A percentile compares a stretch with the other conserved stretches of the same genome.
Evolutionary conservation across 1,140 invertebrate species (phyloP).

Genomic region (Matsumurasca onukii): DNA sequence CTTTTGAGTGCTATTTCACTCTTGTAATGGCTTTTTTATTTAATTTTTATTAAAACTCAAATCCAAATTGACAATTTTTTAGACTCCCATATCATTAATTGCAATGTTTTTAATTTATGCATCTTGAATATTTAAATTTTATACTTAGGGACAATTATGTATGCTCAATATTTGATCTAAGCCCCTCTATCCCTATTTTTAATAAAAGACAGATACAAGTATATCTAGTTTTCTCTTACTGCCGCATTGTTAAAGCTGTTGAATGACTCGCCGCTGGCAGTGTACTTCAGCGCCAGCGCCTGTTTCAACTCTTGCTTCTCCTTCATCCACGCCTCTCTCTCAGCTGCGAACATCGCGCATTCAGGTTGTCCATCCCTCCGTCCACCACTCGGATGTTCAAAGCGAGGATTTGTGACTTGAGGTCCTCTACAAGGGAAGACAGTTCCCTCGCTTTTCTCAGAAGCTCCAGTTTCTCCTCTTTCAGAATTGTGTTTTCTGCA

Average conservation of each 20-base stretch:
- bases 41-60: too few relatives aligned
- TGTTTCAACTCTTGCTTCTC: constrained; percentile 46
- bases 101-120: too few relatives aligned
- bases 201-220: too few relatives aligned
- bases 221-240: too few relatives aligned
- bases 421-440: not conserved
- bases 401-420: not conserved
- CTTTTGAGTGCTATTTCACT: too few relatives aligned
- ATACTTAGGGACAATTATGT: too few relatives aligned
- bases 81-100: too few relatives aligned
- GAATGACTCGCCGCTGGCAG: constrained; percentile 2
- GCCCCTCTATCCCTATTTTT: too few relatives aligned
- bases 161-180: too few relatives aligned
- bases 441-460: not conserved
- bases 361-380: constrained; percentile 13
- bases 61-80: too few relatives aligned
- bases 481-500: constrained; percentile 15
- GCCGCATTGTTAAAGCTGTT: not conserved
- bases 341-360: constrained; percentile 35
- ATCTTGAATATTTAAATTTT: too few relatives aligned
- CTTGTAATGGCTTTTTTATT: too few relatives aligned
- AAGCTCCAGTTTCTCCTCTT: constrained; percentile 31
- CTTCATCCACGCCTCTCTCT: constrained; percentile 47
- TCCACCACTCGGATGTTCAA: constrained; percentile 11
- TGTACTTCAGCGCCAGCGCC: not conserved